These are phyloP conservation scores for Rhombomys opimus DNA, from an alignment of 2,113 vertebrate genomes.

Conservation along the genomic window DNA sequence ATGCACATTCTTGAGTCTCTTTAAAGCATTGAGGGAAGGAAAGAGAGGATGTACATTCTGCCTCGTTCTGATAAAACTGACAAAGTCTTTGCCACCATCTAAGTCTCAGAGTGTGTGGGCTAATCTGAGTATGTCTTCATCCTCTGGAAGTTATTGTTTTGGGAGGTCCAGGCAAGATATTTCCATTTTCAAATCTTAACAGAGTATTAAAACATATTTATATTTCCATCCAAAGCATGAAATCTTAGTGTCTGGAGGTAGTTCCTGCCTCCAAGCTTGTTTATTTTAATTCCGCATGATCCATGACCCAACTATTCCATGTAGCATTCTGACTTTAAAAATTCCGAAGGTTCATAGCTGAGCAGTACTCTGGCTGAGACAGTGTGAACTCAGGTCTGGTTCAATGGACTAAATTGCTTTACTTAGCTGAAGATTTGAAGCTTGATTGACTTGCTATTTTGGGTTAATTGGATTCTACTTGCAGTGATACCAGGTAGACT, in stretches of 20 bases:
- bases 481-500: background rate
- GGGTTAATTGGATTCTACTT: conserved; percentile 32
- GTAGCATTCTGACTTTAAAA: background rate
- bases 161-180: background rate
- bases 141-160: background rate
- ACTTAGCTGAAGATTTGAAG: background rate
- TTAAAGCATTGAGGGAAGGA: background rate
- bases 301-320: background rate
- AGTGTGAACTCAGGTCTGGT: background rate
- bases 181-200: conserved; percentile 27
- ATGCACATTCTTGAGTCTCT: background rate
- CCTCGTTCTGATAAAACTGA: background rate
- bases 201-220: conserved; percentile 10
- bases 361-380: background rate
- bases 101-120: background rate
- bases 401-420: conserved; percentile 17
- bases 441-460: conserved; percentile 11
- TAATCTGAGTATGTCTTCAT: background rate
- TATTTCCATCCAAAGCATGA: conserved; percentile 20
- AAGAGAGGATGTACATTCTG: background rate
- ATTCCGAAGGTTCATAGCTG: background rate
- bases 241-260: conserved; percentile 27
- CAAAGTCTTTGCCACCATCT: background rate
- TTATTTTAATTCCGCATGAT: background rate
- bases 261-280: background rate